phyloP scores from a whole-genome alignment of 2,797 vertebrate genomes.

The Brachyalestes nurse region DNA sequence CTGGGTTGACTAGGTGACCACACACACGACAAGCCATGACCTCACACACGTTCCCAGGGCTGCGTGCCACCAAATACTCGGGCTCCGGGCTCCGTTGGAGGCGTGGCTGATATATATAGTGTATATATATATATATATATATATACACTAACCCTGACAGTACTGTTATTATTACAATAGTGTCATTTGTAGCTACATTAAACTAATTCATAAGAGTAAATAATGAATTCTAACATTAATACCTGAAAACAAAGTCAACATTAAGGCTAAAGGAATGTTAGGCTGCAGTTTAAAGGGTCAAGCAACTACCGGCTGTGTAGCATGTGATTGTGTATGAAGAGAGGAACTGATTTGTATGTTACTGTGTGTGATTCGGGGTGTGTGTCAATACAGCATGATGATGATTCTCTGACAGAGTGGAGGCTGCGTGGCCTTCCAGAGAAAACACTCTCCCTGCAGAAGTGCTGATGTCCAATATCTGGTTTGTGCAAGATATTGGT shows the following conservation, averaged over 20 bases:
- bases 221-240: neutral
- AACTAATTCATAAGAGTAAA: too few relatives aligned
- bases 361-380: neutral
- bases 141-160: too few relatives aligned
- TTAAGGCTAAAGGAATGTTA: neutral
- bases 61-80: too few relatives aligned
- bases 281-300: neutral
- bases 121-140: too few relatives aligned
- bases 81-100: too few relatives aligned
- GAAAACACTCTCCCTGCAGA: neutral
- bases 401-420: neutral
- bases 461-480: neutral
- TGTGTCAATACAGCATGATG: neutral
- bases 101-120: too few relatives aligned
- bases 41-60: too few relatives aligned
- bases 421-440: neutral
- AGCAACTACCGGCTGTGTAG: neutral
- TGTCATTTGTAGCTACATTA: too few relatives aligned
- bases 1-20: too few relatives aligned
- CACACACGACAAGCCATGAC: too few relatives aligned
- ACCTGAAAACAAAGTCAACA: neutral
- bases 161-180: too few relatives aligned
- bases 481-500: slow-evolving; percentile 25
- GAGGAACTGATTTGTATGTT: neutral
- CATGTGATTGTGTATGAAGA: neutral